Evolutionary conservation across 2,888 invertebrate genomes (phyloP).

Genomic region (Mimumesa dahlbomi): DNA sequence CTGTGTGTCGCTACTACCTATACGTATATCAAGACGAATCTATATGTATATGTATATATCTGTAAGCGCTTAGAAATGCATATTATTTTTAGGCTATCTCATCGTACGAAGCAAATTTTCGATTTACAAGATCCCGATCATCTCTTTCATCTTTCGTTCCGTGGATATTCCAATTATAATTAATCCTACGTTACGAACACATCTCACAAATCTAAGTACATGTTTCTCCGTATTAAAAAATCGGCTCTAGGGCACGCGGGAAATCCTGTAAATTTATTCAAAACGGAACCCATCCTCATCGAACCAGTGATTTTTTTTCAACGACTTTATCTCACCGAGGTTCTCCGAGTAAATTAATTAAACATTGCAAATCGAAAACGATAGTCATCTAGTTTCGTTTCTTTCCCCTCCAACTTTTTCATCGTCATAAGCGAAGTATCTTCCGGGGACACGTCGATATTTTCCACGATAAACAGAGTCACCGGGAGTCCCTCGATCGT

Average conservation of each 20-base stretch:
- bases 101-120: conserved; percentile 17
- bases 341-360: too few relatives aligned
- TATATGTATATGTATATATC: too few relatives aligned
- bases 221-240: too few relatives aligned
- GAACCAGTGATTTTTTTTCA: too few relatives aligned
- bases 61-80: neutral
- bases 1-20: neutral
- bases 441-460: conserved; percentile 40
- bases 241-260: too few relatives aligned
- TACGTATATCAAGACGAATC: neutral
- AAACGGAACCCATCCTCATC: too few relatives aligned
- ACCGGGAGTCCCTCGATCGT: conserved; percentile 26
- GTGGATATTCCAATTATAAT: conserved; percentile 1
- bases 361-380: too few relatives aligned
- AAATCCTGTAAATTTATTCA: too few relatives aligned
- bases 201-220: too few relatives aligned
- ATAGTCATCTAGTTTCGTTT: too few relatives aligned
- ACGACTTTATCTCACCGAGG: too few relatives aligned
- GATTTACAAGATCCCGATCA: conserved; percentile 1
- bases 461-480: conserved; percentile 43
- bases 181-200: conserved; percentile 23
- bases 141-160: conserved; percentile 27
- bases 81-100: neutral
- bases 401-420: too few relatives aligned
- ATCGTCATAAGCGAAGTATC: conserved; percentile 8